Evolutionary conservation across 2,113 vertebrate species (phyloP), one percentile per base, ranked within the genome.

Genomic region (Aegithalos caudatus): DNA sequence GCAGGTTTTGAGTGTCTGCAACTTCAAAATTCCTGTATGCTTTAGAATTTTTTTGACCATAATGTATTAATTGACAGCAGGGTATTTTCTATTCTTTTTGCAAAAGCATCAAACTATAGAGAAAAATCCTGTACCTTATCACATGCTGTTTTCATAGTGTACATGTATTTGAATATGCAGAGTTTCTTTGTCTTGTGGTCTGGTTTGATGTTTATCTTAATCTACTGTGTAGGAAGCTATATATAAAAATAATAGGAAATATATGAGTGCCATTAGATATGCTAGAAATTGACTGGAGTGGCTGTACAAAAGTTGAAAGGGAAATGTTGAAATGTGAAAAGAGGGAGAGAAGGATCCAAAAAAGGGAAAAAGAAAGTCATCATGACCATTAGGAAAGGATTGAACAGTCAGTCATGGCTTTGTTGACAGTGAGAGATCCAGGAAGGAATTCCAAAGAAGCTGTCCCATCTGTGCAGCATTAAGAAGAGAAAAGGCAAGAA

Each of bases 391-490:
- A 53, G 40, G 64, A 61, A 67, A 84, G n/a, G 24, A 47, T 6
- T 65, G 74, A 90, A 54, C 40, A 14, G 12, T 38, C 4, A 85
- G 57, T 73, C 79, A 77, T 80, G 3, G 10, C 57, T 94, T 74
- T 72, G 37, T 83, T 88, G 91, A 67, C 14, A 18, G 31, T 79
- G 86, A 90, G 70, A 78, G 44, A 65, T 11, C 31, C 53, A 80
- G 61, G 50, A 91, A 89, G 40, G 78, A 89, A 87, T 94, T 89
- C 69, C 40, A 44, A 66, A 79, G 48, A 79, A 87, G 57, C 44
- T 90, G 65, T 56, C 69, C 69, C 84, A 81, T 92, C 95, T 95
- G 94, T 64, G 61, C 40, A 80, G 13, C 42, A 76, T 86, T 91
- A 94, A n/a, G 22, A 88, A 58, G 61, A 76, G 61, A 79, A 88